Conservation (phyloP, 2,113 vertebrate genomes). For the Oncorhynchus keta region DNA sequence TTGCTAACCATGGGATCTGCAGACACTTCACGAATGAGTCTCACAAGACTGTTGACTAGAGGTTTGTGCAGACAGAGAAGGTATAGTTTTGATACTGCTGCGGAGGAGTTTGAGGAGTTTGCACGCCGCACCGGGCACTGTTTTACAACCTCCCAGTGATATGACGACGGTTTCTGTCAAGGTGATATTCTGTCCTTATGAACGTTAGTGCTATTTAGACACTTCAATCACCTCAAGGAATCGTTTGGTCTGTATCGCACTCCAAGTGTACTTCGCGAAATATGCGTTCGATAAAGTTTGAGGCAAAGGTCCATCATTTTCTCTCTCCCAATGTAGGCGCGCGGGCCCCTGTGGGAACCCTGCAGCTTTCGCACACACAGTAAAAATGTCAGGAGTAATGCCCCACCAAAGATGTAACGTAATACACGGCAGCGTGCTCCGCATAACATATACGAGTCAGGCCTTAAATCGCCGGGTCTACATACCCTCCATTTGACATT, state of each 20-base stretch:
- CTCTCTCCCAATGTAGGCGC: constrained; percentile 11
- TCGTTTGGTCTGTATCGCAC: background rate
- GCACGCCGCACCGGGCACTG: background rate
- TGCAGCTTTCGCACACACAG: constrained; percentile 41
- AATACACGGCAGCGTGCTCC: constrained; percentile 6
- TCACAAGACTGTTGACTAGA: background rate
- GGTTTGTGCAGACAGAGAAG: background rate
- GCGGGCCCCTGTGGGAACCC: constrained; percentile 44
- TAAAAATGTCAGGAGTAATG: constrained; percentile 52
- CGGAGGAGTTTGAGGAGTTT: background rate
- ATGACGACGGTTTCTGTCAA: constrained; percentile 18
- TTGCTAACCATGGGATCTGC: background rate
- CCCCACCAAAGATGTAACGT: constrained; percentile 30
- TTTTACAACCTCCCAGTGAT: constrained; percentile 20
- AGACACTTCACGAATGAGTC: background rate
- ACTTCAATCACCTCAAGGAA: constrained; percentile 31
- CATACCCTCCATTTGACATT: constrained; percentile 57
- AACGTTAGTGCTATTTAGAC: constrained; percentile 28
- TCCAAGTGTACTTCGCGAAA: constrained; percentile 30
- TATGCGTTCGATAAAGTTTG: constrained; percentile 36
- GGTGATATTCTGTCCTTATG: constrained; percentile 25
- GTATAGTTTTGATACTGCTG: background rate
- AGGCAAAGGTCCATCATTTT: constrained; percentile 39
- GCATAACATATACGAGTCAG: constrained; percentile 43
- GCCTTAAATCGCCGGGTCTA: constrained; percentile 49